Evolutionary conservation across 2,888 invertebrate species (phyloP), one percentile per base, ranked within the genome.

Genomic region (Catonia carolina): DNA sequence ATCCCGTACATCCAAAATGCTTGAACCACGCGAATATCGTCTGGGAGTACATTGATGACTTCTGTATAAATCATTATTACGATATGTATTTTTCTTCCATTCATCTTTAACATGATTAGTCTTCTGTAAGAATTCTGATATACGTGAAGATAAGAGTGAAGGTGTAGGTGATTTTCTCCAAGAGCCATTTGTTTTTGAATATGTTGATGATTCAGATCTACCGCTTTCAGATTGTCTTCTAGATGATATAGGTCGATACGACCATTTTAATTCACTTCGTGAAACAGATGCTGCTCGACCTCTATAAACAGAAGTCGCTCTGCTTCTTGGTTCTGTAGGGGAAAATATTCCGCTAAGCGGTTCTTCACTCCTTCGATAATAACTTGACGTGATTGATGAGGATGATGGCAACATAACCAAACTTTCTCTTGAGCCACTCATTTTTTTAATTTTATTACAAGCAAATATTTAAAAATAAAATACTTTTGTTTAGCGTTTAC

Each of bases 101-200:
- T 91, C 89, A 67, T 91, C 89, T 82, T 88, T 88, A 1, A 91
- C 83, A 71, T 91, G 91, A 72, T 92, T 91, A 2, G 91, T 91
- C 61, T 87, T 79, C 67, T 81, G 82, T 31, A 92, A 74, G 67
- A 92, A 92, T 68, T 83, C 85, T 55, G 86, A 81, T 53, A 92
- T 91, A 73, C 86, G 87, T 33, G 77, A 49, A 2, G 58, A 58
- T 12, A 58, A 31, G 22, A 50, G 50, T 2, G 56, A 50, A 1
- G 56, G 51, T 15, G 8, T 27, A 4, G 8, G 4, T 27, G 27
- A 27, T 27, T 27, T 27, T 8, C 27, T 27, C 27, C 27, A 27
- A 6, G 27, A 27, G 27, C 8, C 8, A 27, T 27, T 27, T 27
- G 27, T 6, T 27, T 27, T 27, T 27, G 27, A 27, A 27, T 27